A percentile compares a stretch with the other conserved stretches of the same genome.
phyloP scores from a whole-genome alignment of 2,888 invertebrate genomes.

The Melieria omissa region DNA sequence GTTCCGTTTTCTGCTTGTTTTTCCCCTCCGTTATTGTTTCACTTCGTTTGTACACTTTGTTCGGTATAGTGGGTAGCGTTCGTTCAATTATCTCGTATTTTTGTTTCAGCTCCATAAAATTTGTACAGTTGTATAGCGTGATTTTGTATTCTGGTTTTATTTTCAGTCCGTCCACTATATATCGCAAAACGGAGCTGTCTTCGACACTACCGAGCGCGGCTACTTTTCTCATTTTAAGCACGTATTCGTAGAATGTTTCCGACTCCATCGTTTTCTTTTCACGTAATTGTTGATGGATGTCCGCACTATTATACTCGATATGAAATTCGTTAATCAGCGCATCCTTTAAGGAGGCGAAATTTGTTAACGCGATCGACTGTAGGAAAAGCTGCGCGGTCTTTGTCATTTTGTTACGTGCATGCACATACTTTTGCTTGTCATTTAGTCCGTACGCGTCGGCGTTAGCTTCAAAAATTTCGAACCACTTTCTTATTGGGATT shows the following conservation, averaged over 20 bases:
- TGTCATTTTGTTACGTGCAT: constrained; percentile 35
- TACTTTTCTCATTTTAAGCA: constrained; percentile 35
- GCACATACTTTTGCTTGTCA: constrained; percentile 36
- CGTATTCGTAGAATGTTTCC: constrained; percentile 36
- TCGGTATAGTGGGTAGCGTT: constrained; percentile 13
- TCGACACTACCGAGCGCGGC: constrained; percentile 31
- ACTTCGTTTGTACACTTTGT: neutral
- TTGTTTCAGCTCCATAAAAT: constrained; percentile 32
- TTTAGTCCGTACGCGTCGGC: constrained; percentile 26
- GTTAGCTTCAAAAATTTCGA: neutral
- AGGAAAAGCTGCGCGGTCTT: constrained; percentile 38
- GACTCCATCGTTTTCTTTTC: constrained; percentile 30
- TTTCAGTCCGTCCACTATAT: constrained; percentile 33
- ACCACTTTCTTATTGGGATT: neutral
- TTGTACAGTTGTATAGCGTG: constrained; percentile 26
- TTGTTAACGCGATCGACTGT: constrained; percentile 28
- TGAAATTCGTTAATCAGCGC: constrained; percentile 31
- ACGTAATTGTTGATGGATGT: constrained; percentile 33
- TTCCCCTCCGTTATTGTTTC: neutral
- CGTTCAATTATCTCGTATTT: constrained; percentile 26
- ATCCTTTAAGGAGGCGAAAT: neutral
- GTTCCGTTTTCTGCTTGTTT: neutral
- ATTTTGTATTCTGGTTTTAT: constrained; percentile 34
- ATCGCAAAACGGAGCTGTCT: constrained; percentile 22
- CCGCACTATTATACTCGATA: constrained; percentile 25